These are phyloP conservation scores for Aplochiton taeniatus DNA, from an alignment of 2,797 vertebrate species.

Conservation along the genomic window DNA sequence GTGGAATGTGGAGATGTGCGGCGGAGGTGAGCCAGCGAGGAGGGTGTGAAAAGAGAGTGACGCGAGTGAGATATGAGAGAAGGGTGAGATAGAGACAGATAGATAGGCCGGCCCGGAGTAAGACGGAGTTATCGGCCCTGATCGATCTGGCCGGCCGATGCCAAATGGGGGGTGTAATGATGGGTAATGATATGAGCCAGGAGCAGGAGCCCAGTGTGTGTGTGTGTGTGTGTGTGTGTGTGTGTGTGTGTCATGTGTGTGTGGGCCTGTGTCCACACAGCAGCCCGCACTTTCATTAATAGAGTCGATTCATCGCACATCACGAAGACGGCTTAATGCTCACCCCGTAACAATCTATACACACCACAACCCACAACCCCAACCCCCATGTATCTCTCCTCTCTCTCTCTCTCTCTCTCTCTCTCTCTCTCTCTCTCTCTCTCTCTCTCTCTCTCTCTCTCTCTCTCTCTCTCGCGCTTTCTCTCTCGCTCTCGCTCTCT, in stretches of 20 bases:
- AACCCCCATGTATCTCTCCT: background rate
- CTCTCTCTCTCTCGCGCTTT: slow-evolving; percentile 11
- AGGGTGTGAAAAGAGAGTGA: slow-evolving; percentile 1
- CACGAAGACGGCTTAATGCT: slow-evolving; percentile 60
- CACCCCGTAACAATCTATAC: slow-evolving; percentile 55
- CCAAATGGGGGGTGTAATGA: slow-evolving; percentile 81
- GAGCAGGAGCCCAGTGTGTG: slow-evolving; percentile 44
- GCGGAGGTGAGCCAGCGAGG: no score
- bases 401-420: slow-evolving; percentile 22
- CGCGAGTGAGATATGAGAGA: slow-evolving; percentile 54
- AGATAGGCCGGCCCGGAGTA: slow-evolving; percentile 69
- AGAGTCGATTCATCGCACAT: slow-evolving; percentile 68
- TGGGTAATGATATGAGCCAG: slow-evolving; percentile 78
- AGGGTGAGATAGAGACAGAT: slow-evolving; percentile 62
- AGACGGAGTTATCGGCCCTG: slow-evolving; percentile 74
- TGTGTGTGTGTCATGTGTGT: slow-evolving; percentile 7
- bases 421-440: slow-evolving; percentile 12
- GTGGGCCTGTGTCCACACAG: slow-evolving; percentile 45
- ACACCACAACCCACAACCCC: slow-evolving; percentile 40
- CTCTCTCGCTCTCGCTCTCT: background rate
- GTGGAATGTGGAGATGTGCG: no score
- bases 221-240: slow-evolving; percentile 31
- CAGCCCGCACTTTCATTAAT: slow-evolving; percentile 69
- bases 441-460: background rate
- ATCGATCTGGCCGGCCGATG: slow-evolving; percentile 76